Evolutionary conservation across 2,797 vertebrate species (phyloP).

Genomic region (Halcyon leucocephala): DNA sequence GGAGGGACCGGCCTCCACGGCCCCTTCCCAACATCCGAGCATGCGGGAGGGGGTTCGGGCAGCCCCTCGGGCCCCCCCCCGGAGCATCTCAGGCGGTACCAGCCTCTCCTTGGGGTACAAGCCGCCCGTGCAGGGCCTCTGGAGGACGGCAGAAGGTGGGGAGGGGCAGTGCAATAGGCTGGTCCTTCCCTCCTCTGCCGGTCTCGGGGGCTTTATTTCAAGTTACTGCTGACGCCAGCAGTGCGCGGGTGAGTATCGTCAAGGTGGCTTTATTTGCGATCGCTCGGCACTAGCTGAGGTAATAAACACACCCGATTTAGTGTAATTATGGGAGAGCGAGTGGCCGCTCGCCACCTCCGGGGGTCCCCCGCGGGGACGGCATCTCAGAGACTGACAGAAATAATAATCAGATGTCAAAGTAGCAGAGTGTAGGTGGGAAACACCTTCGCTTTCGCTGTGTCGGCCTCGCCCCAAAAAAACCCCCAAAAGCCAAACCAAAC

Average conservation of each 20-base stretch:
- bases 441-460: neutral
- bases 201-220: neutral
- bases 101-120: neutral
- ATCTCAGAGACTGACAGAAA: neutral
- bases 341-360: neutral
- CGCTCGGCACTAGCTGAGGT: neutral
- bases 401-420: neutral
- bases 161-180: neutral
- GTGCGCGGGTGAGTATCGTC: too few relatives aligned
- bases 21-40: neutral
- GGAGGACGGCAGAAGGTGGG: neutral
- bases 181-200: neutral
- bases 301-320: neutral
- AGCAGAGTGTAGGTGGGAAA: neutral
- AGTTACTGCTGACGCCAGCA: neutral
- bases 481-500: too few relatives aligned
- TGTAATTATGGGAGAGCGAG: neutral
- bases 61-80: neutral
- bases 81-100: neutral
- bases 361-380: neutral
- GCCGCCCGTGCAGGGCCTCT: neutral
- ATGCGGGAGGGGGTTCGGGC: neutral
- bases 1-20: fast-evolving
- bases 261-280: neutral
- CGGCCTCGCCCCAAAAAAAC: neutral